phyloP scores from a whole-genome alignment of 2,113 vertebrate genomes.

The Cynoglossus semilaevis region DNA sequence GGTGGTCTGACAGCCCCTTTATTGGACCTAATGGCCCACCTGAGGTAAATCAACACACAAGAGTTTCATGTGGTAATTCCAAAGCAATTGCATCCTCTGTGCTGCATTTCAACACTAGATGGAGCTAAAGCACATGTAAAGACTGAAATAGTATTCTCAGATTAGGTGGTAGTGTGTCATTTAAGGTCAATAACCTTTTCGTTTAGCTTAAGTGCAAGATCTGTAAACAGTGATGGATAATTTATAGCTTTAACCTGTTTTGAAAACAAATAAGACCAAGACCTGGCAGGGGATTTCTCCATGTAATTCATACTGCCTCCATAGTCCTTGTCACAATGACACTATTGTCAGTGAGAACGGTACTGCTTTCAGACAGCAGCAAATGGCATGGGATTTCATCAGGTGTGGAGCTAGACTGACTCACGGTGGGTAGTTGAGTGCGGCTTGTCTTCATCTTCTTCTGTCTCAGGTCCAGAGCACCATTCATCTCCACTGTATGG shows the following conservation, averaged over 20 bases:
- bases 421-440: conserved; percentile 85
- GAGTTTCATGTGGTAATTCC: neutral
- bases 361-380: neutral
- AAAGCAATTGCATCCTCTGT: neutral
- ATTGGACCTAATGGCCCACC: conserved; percentile 79
- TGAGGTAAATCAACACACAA: conserved; percentile 31
- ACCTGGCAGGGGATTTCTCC: neutral
- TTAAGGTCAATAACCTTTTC: conserved; percentile 3
- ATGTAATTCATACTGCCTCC: neutral
- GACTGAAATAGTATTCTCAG: neutral
- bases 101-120: conserved; percentile 56
- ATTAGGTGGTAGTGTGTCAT: neutral
- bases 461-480: conserved; percentile 95
- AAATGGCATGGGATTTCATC: neutral
- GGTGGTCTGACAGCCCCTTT: conserved; percentile 81
- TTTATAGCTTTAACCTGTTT: conserved; percentile 15
- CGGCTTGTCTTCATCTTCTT: conserved; percentile 92
- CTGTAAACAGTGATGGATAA: conserved; percentile 14
- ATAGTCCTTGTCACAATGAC: conserved; percentile 9
- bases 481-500: conserved; percentile 97
- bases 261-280: conserved; percentile 1
- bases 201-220: conserved; percentile 20
- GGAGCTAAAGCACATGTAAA: conserved; percentile 55
- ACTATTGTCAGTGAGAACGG: conserved; percentile 3
- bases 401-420: conserved; percentile 47